Conservation (phyloP, 1,140 invertebrate genomes). For the Paraescarpia echinospica region DNA sequence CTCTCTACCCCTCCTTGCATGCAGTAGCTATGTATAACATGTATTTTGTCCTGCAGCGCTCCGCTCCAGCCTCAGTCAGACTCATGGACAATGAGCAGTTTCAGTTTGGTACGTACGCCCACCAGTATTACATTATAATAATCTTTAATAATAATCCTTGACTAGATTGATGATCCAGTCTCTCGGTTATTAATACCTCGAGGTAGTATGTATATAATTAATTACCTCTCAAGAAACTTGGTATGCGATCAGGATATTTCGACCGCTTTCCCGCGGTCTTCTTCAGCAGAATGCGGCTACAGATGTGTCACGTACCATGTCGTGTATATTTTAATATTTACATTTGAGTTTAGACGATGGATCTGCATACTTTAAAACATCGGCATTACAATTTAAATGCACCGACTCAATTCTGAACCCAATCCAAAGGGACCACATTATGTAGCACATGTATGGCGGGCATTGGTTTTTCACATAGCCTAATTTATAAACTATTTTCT, state of each 20-base stretch:
- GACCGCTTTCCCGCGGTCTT: not conserved
- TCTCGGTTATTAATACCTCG: not conserved
- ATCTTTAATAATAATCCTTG: too few relatives aligned
- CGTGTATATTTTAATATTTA: too few relatives aligned
- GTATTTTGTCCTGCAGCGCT: constrained; percentile 74
- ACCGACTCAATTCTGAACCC: too few relatives aligned
- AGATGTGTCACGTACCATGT: not conserved
- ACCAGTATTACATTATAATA: too few relatives aligned
- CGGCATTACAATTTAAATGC: too few relatives aligned
- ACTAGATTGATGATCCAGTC: not conserved
- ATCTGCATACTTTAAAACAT: too few relatives aligned
- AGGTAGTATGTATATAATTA: too few relatives aligned
- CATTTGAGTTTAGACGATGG: too few relatives aligned
- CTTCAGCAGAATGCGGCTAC: not conserved
- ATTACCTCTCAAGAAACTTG: not conserved
- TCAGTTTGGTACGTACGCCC: constrained; percentile 71
- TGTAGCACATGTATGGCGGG: too few relatives aligned
- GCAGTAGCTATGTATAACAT: too few relatives aligned
- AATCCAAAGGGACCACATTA: too few relatives aligned
- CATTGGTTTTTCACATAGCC: not conserved
- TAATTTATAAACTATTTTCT: too few relatives aligned
- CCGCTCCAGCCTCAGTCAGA: constrained; percentile 90
- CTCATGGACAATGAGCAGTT: constrained; percentile 98
- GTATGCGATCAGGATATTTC: not conserved
- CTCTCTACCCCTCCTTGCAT: not conserved